A percentile compares a stretch with the other conserved stretches of the same genome.
Evolutionary conservation across 2,888 invertebrate species (phyloP).

Genomic region (Isotomurus palustris): DNA sequence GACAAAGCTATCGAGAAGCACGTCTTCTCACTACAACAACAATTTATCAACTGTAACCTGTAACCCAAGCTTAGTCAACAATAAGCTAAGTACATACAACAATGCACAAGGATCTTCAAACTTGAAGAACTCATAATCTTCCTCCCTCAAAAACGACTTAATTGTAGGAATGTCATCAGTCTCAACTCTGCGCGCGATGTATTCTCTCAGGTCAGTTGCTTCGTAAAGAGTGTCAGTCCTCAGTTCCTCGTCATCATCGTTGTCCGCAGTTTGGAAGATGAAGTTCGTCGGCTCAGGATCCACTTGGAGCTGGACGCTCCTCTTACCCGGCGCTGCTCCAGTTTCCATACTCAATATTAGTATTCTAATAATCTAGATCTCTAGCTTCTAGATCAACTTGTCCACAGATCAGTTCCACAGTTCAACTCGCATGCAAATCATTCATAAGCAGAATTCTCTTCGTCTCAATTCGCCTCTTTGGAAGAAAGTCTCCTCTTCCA

Average conservation of each 20-base stretch:
- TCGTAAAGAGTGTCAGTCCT: slow-evolving; percentile 19
- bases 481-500: too few relatives aligned
- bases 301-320: too few relatives aligned
- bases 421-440: too few relatives aligned
- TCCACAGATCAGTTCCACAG: too few relatives aligned
- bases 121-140: slow-evolving; percentile 21
- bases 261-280: background rate
- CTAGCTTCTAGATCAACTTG: too few relatives aligned
- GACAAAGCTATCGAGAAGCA: slow-evolving; percentile 38
- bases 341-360: too few relatives aligned
- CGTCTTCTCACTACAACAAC: slow-evolving; percentile 33
- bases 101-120: slow-evolving; percentile 26
- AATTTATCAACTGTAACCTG: too few relatives aligned
- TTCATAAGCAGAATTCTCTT: too few relatives aligned
- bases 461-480: too few relatives aligned
- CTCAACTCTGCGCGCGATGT: slow-evolving; percentile 31
- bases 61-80: background rate
- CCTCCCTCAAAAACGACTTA: slow-evolving; percentile 14
- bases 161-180: slow-evolving; percentile 30
- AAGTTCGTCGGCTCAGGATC: too few relatives aligned
- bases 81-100: slow-evolving; percentile 16
- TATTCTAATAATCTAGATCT: too few relatives aligned
- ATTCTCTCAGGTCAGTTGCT: slow-evolving; percentile 16
- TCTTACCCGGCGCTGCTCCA: too few relatives aligned
- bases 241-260: slow-evolving; percentile 10